These are phyloP conservation scores for Umimayanthus chanpuru DNA, from an alignment of 92 coral and sea anemone species.

Conservation along the genomic window DNA sequence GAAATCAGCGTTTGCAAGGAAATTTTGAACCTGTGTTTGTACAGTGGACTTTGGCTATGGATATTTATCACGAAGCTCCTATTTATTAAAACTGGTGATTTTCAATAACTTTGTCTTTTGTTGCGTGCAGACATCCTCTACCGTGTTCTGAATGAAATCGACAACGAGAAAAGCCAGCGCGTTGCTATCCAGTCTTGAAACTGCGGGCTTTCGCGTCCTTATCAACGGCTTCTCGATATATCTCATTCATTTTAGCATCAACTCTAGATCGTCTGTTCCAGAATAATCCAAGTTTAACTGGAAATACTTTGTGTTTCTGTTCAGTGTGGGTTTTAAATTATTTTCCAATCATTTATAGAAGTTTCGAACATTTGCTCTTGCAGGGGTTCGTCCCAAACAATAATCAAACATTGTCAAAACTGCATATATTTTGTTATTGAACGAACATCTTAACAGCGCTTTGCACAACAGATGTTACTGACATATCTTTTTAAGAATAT, in stretches of 20 bases:
- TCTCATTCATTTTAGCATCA: background rate
- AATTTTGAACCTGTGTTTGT: constrained; percentile 3
- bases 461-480: background rate
- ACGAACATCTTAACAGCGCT: background rate
- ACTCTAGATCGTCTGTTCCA: background rate
- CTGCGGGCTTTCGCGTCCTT: constrained; percentile 16
- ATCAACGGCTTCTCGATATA: constrained; percentile 14
- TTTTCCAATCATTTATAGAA: background rate
- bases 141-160: constrained; percentile 8
- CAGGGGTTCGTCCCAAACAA: background rate
- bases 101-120: constrained; percentile 2
- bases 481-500: background rate
- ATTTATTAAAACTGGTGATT: background rate
- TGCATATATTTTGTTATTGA: background rate
- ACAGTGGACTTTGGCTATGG: background rate
- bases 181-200: constrained; percentile 14
- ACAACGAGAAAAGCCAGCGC: background rate
- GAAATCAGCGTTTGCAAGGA: background rate
- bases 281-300: background rate
- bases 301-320: background rate
- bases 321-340: background rate
- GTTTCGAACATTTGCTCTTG: background rate
- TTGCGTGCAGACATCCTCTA: background rate
- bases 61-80: background rate
- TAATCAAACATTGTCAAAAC: background rate